Evolutionary conservation across 1,140 invertebrate genomes (phyloP).

Genomic region (Hesperophylax magnus): DNA sequence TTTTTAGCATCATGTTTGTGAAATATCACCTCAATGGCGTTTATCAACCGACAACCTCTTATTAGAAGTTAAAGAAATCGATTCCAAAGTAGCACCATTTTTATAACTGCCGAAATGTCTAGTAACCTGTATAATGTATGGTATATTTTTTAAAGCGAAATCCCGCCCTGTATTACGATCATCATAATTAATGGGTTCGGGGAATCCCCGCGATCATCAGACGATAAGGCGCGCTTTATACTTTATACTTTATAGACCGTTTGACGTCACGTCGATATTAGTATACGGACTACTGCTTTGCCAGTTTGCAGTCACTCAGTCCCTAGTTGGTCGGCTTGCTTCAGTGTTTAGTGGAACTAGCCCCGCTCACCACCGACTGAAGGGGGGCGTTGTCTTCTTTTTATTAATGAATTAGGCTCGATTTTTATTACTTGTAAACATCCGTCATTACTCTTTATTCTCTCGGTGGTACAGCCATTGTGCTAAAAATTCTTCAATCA

Average conservation of each 20-base stretch:
- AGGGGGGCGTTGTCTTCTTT: conserved; percentile 41
- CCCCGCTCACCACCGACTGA: background rate
- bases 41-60: too few relatives aligned
- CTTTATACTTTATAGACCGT: conserved; percentile 33
- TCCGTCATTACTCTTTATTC: conserved; percentile 1
- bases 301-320: background rate
- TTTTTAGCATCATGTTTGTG: too few relatives aligned
- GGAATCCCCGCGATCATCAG: conserved; percentile 43
- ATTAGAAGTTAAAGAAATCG: too few relatives aligned
- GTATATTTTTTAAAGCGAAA: too few relatives aligned
- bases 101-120: too few relatives aligned
- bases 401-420: conserved; percentile 45
- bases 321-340: too few relatives aligned
- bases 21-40: too few relatives aligned
- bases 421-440: conserved; percentile 50
- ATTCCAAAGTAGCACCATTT: too few relatives aligned
- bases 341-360: too few relatives aligned
- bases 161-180: too few relatives aligned
- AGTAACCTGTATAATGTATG: too few relatives aligned
- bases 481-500: background rate
- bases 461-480: background rate
- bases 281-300: background rate
- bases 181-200: conserved; percentile 39
- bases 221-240: conserved; percentile 43
- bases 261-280: conserved; percentile 50